Evolutionary conservation across 2,888 invertebrate species (phyloP), one percentile per base, ranked within the genome.

Genomic region (Aphidius colemani): DNA sequence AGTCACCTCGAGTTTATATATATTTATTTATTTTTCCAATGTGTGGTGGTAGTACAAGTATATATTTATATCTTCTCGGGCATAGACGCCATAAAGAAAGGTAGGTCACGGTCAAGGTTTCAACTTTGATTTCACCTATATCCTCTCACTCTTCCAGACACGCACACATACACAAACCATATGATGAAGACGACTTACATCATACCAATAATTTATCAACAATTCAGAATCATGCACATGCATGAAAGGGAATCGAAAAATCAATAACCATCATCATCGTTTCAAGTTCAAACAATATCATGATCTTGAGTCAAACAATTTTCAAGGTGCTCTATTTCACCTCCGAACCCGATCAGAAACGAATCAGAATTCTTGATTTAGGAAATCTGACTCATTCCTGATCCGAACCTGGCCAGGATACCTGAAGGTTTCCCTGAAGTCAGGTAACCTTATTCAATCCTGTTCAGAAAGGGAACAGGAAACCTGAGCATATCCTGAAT

Each of bases 81-180:
- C 51, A 56, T 41, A 63, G 53, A 51, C 40, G 43, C 44, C 53
- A 49, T 53, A 50, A 51, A 49, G 46, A 66, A 64, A 74, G 72
- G 67, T 74, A 72, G 75, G 75, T 76, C 75, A 73, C 65, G 74
- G 75, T 69, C 72, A 66, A 67, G 69, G 66, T 68, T 69, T 71
- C 67, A 67, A 69, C 69, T 70, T 30, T 30, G 70, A 43, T 46
- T 44, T 58, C 49, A 30, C 57, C 18, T 44, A 40, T 43, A 18
- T 43, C 41, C 48, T 41, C 30, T 18, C 40, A 44, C 4, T 7
- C 41, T 1, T 53, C 53, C 40, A 53, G 18, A 44, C 18, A 45
- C 40, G 13, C 11, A 9, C n/a, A n/a, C 13, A 44, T 8, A 48
- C 1, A 39, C 8, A 48, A 48, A 7, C 6, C 13, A 41, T 49